Conservation (phyloP, 2,888 invertebrate genomes). For the Drosophila falleni region DNA sequence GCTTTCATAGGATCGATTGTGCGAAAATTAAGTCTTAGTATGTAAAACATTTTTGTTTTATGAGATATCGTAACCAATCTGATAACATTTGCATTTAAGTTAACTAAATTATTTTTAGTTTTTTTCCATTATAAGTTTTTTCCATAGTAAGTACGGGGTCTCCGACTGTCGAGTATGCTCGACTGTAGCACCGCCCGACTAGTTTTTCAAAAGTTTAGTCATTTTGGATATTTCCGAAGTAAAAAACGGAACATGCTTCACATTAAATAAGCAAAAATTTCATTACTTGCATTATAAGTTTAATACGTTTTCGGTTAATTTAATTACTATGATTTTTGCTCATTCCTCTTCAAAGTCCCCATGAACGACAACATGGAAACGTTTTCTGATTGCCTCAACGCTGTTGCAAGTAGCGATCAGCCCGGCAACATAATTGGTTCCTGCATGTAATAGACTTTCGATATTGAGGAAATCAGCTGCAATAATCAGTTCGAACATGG, state of each 20-base stretch:
- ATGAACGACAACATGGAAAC: slow-evolving; percentile 31
- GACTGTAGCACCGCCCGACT: too few species aligned
- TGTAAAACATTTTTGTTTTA: too few species aligned
- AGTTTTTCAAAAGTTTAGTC: background rate
- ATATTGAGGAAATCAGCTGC: slow-evolving; percentile 58
- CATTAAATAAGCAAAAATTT: background rate
- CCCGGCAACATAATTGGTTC: slow-evolving; percentile 37
- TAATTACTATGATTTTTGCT: background rate
- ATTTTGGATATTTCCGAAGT: background rate
- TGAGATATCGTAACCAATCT: too few species aligned
- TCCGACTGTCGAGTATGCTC: too few species aligned
- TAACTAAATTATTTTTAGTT: too few species aligned
- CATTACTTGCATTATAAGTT: background rate
- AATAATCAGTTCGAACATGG: slow-evolving; percentile 40
- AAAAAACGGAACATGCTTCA: too few species aligned
- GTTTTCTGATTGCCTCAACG: slow-evolving; percentile 28
- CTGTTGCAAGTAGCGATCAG: slow-evolving; percentile 25
- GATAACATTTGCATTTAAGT: too few species aligned
- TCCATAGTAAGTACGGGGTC: too few species aligned
- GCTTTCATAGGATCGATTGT: too few species aligned
- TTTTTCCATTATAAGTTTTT: too few species aligned
- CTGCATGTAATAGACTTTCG: slow-evolving; percentile 27
- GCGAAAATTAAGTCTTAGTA: too few species aligned
- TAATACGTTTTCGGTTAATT: background rate
- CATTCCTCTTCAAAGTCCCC: slow-evolving; percentile 1